Base-by-base conservation (phyloP, 53 echinoderm and acorn worm genomes). In the Holothuria scabra region DNA sequence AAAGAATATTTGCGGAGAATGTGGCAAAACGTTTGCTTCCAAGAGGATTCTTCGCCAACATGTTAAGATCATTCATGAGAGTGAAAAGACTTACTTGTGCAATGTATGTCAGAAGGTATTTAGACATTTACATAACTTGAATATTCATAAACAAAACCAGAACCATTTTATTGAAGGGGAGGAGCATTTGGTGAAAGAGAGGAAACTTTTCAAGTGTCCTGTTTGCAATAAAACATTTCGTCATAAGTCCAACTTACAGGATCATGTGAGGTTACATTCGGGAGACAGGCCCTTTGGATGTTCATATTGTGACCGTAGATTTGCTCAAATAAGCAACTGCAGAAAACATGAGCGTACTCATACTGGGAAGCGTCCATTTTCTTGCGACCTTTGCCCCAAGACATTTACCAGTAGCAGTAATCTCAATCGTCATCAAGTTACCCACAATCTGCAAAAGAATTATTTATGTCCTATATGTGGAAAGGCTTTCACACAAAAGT, bases 141-240 rank as follows among this genome's bases (percentile, higher is more conserved):
- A 72, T 72, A 72, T 72, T 72, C 72, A 72, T 72, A 72, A 72
- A 24, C 72, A 44, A 46, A 72, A 38, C 48, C 72, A 72, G 72
- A 38, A 72, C 72, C 72, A 72, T 12, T 72, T 72, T 44, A 72
- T n/a, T 11, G 46, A 22, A 21, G 26, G 48, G 24, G 72, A 72
- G 23, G 25, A 72, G 22, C 72, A 72, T 44, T 44, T 72, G 48
- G 46, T 34, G 3, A 72, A 72, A 48, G 46, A 44, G 21, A 26
- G 41, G 26, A 72, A 34, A 48, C 44, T n/a, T 72, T 72, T 44
- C 25, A 48, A 72, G 25, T 72, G 72, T 19, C 18, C 38, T 25
- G 28, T 72, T 72, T 72, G 72, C 16, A 22, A 44, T 12, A 72
- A 72, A 48, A 72, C 26, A 12, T 72, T 72, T 44, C 72, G 48